Evolutionary conservation across 2,113 vertebrate species (phyloP).

Genomic region (Phyllopteryx taeniolatus): DNA sequence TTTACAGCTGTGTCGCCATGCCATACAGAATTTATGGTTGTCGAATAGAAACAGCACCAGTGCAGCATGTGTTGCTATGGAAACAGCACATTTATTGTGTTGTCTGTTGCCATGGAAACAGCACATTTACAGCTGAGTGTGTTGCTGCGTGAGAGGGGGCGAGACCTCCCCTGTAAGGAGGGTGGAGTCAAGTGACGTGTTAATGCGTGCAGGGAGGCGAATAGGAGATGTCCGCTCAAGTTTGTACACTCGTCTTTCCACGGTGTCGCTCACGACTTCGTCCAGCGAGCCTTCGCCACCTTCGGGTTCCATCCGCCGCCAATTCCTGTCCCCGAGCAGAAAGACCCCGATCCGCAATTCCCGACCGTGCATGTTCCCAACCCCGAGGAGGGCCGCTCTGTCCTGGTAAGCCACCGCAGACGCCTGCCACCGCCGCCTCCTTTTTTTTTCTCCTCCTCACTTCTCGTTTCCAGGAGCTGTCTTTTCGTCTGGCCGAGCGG

Average conservation of each 20-base stretch:
- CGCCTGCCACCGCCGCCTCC: no score
- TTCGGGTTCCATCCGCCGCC: conserved; percentile 84
- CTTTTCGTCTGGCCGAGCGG: conserved; percentile 84
- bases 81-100: no score
- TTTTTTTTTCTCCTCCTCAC: no score
- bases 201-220: not conserved
- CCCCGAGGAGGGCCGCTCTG: conserved; percentile 91
- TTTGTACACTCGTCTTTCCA: conserved; percentile 95
- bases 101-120: no score
- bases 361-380: conserved; percentile 90
- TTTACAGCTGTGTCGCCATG: no score
- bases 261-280: conserved; percentile 87
- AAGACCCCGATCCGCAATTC: conserved; percentile 90
- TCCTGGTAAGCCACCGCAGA: conserved; percentile 75
- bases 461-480: conserved; percentile 74
- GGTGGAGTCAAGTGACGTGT: not conserved
- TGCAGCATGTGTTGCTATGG: no score
- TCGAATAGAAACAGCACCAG: no score
- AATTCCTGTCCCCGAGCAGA: conserved; percentile 91
- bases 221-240: conserved; percentile 70
- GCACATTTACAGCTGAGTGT: no score
- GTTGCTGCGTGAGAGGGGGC: not conserved
- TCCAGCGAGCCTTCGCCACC: conserved; percentile 82
- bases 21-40: no score
- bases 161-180: not conserved